phyloP scores from a whole-genome alignment of 1,140 invertebrate species.

The Uloborus diversus region DNA sequence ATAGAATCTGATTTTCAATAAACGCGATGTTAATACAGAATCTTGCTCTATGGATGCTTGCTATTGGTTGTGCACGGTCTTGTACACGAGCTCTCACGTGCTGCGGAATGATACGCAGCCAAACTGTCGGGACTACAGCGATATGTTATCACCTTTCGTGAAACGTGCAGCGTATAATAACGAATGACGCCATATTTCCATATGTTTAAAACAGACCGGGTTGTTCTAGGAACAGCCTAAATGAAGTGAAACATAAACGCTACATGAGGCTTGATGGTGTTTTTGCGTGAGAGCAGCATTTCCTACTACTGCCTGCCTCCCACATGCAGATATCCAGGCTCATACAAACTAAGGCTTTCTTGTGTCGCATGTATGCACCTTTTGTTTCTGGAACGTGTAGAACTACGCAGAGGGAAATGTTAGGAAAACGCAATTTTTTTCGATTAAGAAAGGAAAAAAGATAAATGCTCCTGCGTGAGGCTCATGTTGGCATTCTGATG shows the following conservation, averaged over 20 bases:
- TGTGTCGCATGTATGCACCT: background rate
- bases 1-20: too few relatives aligned
- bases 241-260: conserved; percentile 50
- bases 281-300: conserved; percentile 29
- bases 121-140: conserved; percentile 35
- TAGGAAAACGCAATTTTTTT: too few relatives aligned
- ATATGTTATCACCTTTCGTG: conserved; percentile 42
- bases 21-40: too few relatives aligned
- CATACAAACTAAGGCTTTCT: conserved; percentile 2
- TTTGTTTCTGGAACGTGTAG: background rate
- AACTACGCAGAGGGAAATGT: too few relatives aligned
- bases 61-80: too few relatives aligned
- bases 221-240: conserved; percentile 36
- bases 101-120: too few relatives aligned
- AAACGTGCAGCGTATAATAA: conserved; percentile 29
- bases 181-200: background rate
- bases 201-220: background rate
- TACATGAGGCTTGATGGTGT: conserved; percentile 30
- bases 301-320: background rate
- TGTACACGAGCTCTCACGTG: too few relatives aligned
- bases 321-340: conserved; percentile 26
- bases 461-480: too few relatives aligned
- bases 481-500: too few relatives aligned
- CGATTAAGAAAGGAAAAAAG: too few relatives aligned
- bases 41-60: too few relatives aligned